Percentiles rank a stretch among this genome's conserved stretches.
phyloP scores from a whole-genome alignment of 2,888 invertebrate species.

The Pyrrhosoma nymphula region DNA sequence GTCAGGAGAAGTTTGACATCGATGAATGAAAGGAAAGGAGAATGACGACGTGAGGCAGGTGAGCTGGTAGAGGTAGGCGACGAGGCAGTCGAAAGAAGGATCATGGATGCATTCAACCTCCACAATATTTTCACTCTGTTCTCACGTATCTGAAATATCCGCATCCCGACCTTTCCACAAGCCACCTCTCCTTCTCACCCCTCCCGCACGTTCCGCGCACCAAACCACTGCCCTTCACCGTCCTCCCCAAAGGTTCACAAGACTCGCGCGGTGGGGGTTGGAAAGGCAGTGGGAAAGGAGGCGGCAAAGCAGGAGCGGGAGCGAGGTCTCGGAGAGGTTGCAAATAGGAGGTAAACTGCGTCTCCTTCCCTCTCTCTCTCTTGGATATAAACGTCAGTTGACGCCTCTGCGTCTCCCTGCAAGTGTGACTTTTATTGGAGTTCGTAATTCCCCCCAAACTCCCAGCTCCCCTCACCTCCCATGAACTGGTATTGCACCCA shows the following conservation, averaged over 20 bases:
- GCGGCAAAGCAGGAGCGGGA: background rate
- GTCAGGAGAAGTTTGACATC: no score
- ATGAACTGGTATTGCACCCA: no score
- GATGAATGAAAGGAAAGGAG: background rate
- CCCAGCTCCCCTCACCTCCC: background rate
- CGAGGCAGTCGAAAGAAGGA: background rate
- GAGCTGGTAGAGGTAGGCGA: background rate
- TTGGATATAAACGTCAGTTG: slow-evolving; percentile 42
- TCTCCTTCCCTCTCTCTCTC: background rate
- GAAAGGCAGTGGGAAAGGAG: background rate
- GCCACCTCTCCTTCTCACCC: background rate
- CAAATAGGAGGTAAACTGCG: background rate
- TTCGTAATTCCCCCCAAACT: slow-evolving; percentile 69
- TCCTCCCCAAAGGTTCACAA: background rate
- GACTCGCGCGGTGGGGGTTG: background rate
- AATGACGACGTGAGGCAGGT: background rate
- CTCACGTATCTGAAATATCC: background rate
- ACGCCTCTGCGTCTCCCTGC: slow-evolving; percentile 61
- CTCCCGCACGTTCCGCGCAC: background rate
- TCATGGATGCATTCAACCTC: slow-evolving; percentile 4
- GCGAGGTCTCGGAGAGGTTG: background rate
- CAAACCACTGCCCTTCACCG: background rate
- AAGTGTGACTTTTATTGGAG: slow-evolving; percentile 70
- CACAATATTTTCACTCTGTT: background rate
- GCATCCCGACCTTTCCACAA: background rate